Percentiles rank a stretch among this genome's conserved stretches.
phyloP scores from a whole-genome alignment of 2,113 vertebrate species.

The Onychostoma macrolepis region DNA sequence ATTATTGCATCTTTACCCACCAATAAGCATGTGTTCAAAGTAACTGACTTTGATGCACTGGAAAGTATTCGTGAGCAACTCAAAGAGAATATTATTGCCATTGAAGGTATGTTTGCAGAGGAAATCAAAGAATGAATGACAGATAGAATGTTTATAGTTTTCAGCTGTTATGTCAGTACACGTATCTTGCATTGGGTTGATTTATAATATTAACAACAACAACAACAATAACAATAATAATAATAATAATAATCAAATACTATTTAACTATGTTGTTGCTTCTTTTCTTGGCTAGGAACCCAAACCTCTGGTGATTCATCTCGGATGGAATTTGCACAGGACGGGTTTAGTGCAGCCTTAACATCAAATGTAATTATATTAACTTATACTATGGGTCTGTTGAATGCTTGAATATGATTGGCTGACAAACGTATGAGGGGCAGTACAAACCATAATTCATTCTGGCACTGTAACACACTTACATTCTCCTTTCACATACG shows the following conservation, averaged over 20 bases:
- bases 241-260: background rate
- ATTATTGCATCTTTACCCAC: slow-evolving; percentile 74
- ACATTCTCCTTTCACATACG: too few species aligned
- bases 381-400: too few species aligned
- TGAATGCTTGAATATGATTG: too few species aligned
- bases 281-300: slow-evolving; percentile 61
- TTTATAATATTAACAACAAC: too few species aligned
- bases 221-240: too few species aligned
- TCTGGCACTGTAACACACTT: too few species aligned
- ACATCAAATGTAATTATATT: slow-evolving; percentile 51
- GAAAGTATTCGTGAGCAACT: slow-evolving; percentile 74
- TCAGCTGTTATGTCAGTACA: background rate
- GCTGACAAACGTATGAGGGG: too few species aligned
- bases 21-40: slow-evolving; percentile 69
- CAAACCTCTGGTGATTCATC: slow-evolving; percentile 63
- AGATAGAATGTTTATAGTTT: background rate
- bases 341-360: slow-evolving; percentile 68
- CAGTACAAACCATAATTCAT: too few species aligned
- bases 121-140: background rate
- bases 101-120: slow-evolving; percentile 76
- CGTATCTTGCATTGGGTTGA: background rate
- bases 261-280: background rate
- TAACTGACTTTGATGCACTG: slow-evolving; percentile 75
- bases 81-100: slow-evolving; percentile 82
- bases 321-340: slow-evolving; percentile 74